Evolutionary conservation across 2,797 vertebrate genomes (phyloP), one percentile per base, ranked within the genome.

Genomic region (Schizopygopsis malacanthus): DNA sequence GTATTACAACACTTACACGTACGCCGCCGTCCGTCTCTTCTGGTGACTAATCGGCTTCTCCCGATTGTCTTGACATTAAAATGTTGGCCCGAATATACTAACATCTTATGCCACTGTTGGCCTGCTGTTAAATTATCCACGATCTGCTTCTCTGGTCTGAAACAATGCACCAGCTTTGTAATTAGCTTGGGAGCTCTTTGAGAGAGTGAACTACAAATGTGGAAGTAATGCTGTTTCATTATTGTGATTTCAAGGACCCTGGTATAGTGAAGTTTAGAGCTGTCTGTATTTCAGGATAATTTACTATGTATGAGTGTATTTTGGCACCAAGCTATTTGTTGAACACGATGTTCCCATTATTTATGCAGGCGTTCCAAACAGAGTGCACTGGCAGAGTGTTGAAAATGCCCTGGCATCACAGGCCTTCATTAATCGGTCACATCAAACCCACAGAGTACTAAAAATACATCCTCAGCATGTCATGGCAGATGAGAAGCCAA

Each of bases 361-460:
- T 91, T 90, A 92, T 92, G 88, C 86, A 88, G 85, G 59, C 89
- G 88, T 86, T 88, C 88, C 83, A 90, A 90, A 90, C 87, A 87
- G 81, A 90, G 88, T 82, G 88, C 71, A 88, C 87, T 88, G 90
- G 89, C 85, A 81, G 65, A 79, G 82, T 85, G 76, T 86, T 59
- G 88, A 81, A 83, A 83, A 84, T 87, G 86, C 83, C 87, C 89
- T 87, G 88, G 85, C 88, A 90, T 87, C 69, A 59, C 77, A 82
- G 87, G 81, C 86, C 81, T 87, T 89, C 85, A 89, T 88, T 91
- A 87, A 90, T 90, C 86, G 90, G 89, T 90, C 89, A 90, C 88
- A 87, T 76, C 87, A 84, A 88, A 87, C 85, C 87, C 85, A 81
- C 86, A 73, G 86, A 88, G 88, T 87, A 81, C 52, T 87, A 88